Conservation (phyloP, 2,888 invertebrate genomes). For the Coenonympha arcania region DNA sequence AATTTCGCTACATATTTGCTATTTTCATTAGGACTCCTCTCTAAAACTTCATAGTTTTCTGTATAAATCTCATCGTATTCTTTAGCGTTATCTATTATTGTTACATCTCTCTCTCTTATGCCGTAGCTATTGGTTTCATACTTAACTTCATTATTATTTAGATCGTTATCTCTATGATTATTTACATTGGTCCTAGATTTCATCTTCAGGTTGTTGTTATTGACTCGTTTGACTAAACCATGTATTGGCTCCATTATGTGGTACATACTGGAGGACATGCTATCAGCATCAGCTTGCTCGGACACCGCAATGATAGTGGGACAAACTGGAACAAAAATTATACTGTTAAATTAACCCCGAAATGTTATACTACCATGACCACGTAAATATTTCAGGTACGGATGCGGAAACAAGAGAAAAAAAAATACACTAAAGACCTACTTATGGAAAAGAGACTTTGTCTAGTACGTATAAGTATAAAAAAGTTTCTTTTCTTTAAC, state of each 20-base stretch:
- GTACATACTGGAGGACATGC: conserved; percentile 25
- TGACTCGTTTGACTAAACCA: conserved; percentile 31
- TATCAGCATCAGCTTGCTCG: conserved; percentile 52
- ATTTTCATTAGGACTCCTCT: conserved; percentile 35
- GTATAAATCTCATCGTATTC: conserved; percentile 37
- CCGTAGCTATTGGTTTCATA: conserved; percentile 23
- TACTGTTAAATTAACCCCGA: no score
- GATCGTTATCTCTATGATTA: conserved; percentile 28
- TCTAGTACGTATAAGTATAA: no score
- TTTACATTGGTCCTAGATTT: conserved; percentile 37
- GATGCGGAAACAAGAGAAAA: no score
- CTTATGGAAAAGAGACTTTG: no score
- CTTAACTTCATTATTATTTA: conserved; percentile 26
- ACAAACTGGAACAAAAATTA: conserved; percentile 59
- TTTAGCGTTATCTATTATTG: conserved; percentile 24
- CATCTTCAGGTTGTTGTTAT: conserved; percentile 32
- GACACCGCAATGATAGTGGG: conserved; percentile 44
- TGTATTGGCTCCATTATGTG: conserved; percentile 30
- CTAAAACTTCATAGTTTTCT: conserved; percentile 32
- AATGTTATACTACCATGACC: no score
- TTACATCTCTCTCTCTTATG: conserved; percentile 19
- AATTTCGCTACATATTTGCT: conserved; percentile 33
- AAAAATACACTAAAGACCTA: no score
- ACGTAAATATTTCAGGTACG: no score
- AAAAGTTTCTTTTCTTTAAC: no score